phyloP scores from a whole-genome alignment of 1,140 invertebrate genomes.

The Notospermus geniculatus region DNA sequence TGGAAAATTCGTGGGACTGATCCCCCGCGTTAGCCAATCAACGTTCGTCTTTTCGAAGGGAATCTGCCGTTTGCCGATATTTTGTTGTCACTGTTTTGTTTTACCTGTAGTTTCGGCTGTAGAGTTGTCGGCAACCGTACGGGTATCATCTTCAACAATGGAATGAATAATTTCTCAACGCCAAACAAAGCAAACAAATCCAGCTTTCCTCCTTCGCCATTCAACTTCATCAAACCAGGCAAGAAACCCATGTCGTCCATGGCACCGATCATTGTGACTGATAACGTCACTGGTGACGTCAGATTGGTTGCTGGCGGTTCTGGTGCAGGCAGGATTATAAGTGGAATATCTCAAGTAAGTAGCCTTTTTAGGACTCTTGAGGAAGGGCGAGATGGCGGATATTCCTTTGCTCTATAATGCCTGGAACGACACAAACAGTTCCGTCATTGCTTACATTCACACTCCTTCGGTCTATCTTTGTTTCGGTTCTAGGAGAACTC shows the following conservation, averaged over 20 bases:
- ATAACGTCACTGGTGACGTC: conserved; percentile 65
- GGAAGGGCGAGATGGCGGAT: too few relatives aligned
- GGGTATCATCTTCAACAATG: conserved; percentile 89
- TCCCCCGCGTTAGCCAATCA: too few relatives aligned
- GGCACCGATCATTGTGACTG: conserved; percentile 79
- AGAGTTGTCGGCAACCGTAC: conserved; percentile 63
- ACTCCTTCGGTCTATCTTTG: too few relatives aligned
- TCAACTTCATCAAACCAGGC: conserved; percentile 75
- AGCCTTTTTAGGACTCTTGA: neutral
- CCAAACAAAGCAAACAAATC: conserved; percentile 73
- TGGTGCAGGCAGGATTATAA: conserved; percentile 87
- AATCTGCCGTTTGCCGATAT: too few relatives aligned
- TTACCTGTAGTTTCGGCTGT: conserved; percentile 53
- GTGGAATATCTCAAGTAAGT: conserved; percentile 74
- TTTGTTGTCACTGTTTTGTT: too few relatives aligned
- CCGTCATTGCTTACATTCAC: too few relatives aligned
- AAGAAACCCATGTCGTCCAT: conserved; percentile 92
- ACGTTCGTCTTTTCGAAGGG: too few relatives aligned
- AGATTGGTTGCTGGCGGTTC: conserved; percentile 81
- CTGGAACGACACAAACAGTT: too few relatives aligned
- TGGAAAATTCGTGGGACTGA: too few relatives aligned
- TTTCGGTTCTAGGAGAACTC: too few relatives aligned
- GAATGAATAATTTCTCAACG: conserved; percentile 93
- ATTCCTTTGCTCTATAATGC: too few relatives aligned
- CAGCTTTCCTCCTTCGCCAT: conserved; percentile 69